phyloP scores from a whole-genome alignment of 2,888 invertebrate genomes.

The Parnassius smintheus region DNA sequence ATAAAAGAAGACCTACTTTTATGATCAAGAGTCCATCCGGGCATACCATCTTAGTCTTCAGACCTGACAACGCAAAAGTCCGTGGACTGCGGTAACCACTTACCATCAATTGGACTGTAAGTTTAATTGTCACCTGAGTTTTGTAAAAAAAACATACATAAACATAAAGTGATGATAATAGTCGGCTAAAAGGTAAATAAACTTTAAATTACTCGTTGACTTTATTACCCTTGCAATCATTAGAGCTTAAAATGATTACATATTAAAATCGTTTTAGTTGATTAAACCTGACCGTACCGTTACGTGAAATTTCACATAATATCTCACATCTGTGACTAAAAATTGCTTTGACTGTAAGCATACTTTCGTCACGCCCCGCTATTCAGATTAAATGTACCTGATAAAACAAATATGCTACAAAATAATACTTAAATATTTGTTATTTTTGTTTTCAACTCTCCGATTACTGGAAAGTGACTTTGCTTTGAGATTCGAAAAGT shows the following conservation, averaged over 20 bases:
- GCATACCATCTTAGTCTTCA: too few species aligned
- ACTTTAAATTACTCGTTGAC: conserved; percentile 16
- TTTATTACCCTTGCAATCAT: conserved; percentile 10
- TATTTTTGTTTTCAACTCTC: background rate
- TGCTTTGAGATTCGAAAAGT: background rate
- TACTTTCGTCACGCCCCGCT: background rate
- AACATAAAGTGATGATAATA: too few species aligned
- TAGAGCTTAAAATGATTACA: conserved; percentile 19
- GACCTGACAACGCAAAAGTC: too few species aligned
- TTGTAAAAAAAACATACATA: too few species aligned
- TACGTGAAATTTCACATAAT: conserved; percentile 6
- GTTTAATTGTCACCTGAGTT: too few species aligned
- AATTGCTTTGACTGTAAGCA: background rate
- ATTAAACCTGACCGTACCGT: conserved; percentile 5
- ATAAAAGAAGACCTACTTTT: too few species aligned
- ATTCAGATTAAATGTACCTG: background rate
- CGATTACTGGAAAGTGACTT: background rate
- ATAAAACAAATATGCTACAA: background rate
- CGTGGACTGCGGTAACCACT: too few species aligned
- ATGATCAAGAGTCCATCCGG: too few species aligned
- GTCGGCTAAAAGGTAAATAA: background rate
- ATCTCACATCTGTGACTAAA: conserved; percentile 2
- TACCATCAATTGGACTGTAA: too few species aligned
- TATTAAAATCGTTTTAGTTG: conserved; percentile 19
- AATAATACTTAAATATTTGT: background rate